Percentiles rank a stretch among this genome's conserved stretches.
Evolutionary conservation across 2,888 invertebrate species (phyloP).

Genomic region (Sinhomidia bicolor): DNA sequence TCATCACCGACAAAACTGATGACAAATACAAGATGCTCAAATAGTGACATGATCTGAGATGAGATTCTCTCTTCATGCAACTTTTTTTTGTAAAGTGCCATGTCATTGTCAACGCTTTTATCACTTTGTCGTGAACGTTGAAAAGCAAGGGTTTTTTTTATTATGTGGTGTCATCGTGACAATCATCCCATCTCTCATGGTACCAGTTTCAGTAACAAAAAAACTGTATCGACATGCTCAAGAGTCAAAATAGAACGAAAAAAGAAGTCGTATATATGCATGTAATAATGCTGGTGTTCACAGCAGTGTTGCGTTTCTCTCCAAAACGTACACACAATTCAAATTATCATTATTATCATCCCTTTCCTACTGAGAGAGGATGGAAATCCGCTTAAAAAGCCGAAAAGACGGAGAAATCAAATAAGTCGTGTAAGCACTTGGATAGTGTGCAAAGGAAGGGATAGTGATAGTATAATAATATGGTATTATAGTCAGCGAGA

Average conservation of each 20-base stretch:
- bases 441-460: too few relatives aligned
- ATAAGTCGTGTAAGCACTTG: background rate
- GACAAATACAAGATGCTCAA: constrained; percentile 48
- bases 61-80: constrained; percentile 14
- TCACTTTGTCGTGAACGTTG: background rate
- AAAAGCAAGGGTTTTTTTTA: constrained; percentile 40
- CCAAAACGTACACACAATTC: background rate
- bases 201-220: constrained; percentile 13
- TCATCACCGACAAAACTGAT: constrained; percentile 21
- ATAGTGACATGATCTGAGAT: constrained; percentile 44
- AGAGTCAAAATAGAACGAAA: background rate
- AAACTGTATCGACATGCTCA: background rate
- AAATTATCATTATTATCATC: too few relatives aligned
- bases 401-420: background rate
- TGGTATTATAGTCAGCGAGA: too few relatives aligned
- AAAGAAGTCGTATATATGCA: background rate
- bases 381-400: constrained; percentile 48
- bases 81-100: constrained; percentile 32
- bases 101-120: constrained; percentile 48
- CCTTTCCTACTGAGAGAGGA: constrained; percentile 13
- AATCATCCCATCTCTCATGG: constrained; percentile 16
- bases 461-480: too few relatives aligned
- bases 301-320: too few relatives aligned
- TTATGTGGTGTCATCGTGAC: constrained; percentile 48
- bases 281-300: background rate